Base-by-base conservation (phyloP, 1,140 invertebrate species). In the Achroia grisella region DNA sequence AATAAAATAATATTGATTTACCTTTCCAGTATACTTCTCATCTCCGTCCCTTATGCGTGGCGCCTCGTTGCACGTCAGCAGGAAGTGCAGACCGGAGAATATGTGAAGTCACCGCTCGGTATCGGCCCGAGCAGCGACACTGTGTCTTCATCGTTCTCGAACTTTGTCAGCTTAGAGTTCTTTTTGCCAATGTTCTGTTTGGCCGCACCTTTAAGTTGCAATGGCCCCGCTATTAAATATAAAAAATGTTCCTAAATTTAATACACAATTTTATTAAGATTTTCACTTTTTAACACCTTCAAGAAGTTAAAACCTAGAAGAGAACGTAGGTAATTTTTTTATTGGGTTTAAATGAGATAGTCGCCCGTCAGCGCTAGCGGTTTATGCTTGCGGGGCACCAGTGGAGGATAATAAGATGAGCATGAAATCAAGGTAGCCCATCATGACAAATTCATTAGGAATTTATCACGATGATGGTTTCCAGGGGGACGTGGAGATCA, bases 41-140 rank as follows among this genome's bases (percentile, higher is more conserved):
- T 23, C 17, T 3, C 2, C 6, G 6, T 23, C 17, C 6, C 17
- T 23, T 3, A 2, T 23, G 2, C 17, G 17, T 0, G 87, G 72
- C 0, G 75, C 58, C 8, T 86, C 79, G 4, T 85, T 87, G 48
- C 87, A 90, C 1, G 88, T 89, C 0, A 90, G 54, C 4, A 90
- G 52, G 51, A 91, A 90, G 11, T 86, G 84, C 36, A 87, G 63
- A 0, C 86, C 87, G 1, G 77, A 72, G 45, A 91, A 90, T 9
- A 90, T 50, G 66, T 84, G 9, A 78, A 86, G 3, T 81, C 82
- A 0, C 47, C 14, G 4, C 34, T 43, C 0, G 88, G 89, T 28
- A 90, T 87, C 0, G 89, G 89, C 0, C 89, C 90, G 0, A 90
- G 54, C 0, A 50, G 52, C 0, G 71, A 65, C 0, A 88, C 69